Percentiles rank a stretch among this genome's conserved stretches.
Conservation (phyloP, 2,888 invertebrate species). For the Rotaria sp. region DNA sequence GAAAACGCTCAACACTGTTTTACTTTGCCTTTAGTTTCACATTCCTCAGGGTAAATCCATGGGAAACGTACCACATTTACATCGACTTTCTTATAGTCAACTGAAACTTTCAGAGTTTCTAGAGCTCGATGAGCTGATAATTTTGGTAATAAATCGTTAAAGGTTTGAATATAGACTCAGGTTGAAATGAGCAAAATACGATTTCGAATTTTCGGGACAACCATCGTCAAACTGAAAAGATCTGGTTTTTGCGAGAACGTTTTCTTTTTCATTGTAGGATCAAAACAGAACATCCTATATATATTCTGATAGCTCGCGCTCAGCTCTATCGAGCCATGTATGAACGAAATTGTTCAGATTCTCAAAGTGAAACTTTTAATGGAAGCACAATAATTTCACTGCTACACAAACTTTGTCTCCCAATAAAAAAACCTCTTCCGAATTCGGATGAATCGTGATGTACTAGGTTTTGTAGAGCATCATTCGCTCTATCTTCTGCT, state of each 20-base stretch:
- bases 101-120: not conserved
- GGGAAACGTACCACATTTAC: not conserved
- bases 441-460: not conserved
- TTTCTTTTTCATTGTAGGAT: too few species aligned
- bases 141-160: not conserved
- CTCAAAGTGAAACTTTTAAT: not conserved
- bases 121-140: not conserved
- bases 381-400: not conserved
- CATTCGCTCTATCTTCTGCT: not conserved
- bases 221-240: not conserved
- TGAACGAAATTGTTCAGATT: not conserved
- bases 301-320: not conserved
- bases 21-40: too few species aligned
- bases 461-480: not conserved
- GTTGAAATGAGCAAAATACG: not conserved
- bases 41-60: not conserved
- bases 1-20: too few species aligned
- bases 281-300: not conserved
- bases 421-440: not conserved
- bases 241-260: too few species aligned
- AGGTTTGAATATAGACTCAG: not conserved
- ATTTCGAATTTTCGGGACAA: not conserved
- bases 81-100: not conserved
- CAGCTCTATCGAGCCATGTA: not conserved
- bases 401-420: not conserved